Percentiles rank a stretch among this genome's conserved stretches.
Evolutionary conservation across 2,797 vertebrate species (phyloP).

Genomic region (Hozukius guyotensis): DNA sequence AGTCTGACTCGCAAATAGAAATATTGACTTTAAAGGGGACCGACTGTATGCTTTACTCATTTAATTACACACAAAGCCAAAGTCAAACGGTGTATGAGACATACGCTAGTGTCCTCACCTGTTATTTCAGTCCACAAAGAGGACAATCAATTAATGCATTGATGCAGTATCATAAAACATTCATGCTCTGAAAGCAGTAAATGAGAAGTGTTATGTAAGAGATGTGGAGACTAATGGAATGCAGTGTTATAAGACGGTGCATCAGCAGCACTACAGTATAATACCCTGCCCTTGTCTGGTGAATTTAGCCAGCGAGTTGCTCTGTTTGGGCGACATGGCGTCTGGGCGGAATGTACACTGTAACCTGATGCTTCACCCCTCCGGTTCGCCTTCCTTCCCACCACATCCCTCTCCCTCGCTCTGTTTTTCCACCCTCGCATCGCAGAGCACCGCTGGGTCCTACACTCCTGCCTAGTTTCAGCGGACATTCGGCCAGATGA

Average conservation of each 20-base stretch:
- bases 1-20: slow-evolving; percentile 12
- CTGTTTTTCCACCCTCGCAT: slow-evolving; percentile 69
- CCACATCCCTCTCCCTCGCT: slow-evolving; percentile 54
- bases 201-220: slow-evolving; percentile 36
- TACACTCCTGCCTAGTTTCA: slow-evolving; percentile 48
- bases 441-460: slow-evolving; percentile 61
- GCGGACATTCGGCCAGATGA: slow-evolving; percentile 46
- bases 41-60: neutral
- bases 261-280: slow-evolving; percentile 52
- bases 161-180: slow-evolving; percentile 29
- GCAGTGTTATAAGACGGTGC: slow-evolving; percentile 41
- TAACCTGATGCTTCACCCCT: slow-evolving; percentile 79
- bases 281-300: slow-evolving; percentile 65
- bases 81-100: neutral
- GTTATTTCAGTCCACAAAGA: slow-evolving; percentile 8
- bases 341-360: slow-evolving; percentile 79
- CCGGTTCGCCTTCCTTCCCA: slow-evolving; percentile 70
- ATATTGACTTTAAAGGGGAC: neutral
- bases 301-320: slow-evolving; percentile 64
- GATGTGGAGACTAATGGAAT: slow-evolving; percentile 34
- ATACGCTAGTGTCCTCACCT: neutral
- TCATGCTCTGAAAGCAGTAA: slow-evolving; percentile 25
- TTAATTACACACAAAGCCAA: neutral
- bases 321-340: slow-evolving; percentile 79
- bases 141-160: slow-evolving; percentile 4